Evolutionary conservation across 1,140 invertebrate species (phyloP).

Genomic region (Mya arenaria): DNA sequence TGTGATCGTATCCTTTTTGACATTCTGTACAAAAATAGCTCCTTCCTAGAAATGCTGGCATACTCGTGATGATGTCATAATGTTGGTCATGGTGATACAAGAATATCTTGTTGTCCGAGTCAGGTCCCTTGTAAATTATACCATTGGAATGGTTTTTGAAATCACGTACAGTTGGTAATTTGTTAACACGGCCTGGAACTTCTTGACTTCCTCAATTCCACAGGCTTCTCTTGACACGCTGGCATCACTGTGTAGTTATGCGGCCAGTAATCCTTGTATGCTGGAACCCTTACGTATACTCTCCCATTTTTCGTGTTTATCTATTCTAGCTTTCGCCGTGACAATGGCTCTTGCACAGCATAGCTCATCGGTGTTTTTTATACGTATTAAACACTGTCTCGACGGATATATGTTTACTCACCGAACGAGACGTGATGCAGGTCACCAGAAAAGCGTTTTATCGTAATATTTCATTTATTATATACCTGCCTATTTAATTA

Average conservation of each 20-base stretch:
- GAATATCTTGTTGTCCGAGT: conserved; percentile 51
- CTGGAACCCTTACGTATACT: not conserved
- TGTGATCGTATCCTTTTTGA: conserved; percentile 52
- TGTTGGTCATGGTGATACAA: conserved; percentile 48
- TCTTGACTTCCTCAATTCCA: conserved; percentile 9
- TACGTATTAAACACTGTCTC: conserved; percentile 47
- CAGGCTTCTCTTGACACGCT: not conserved
- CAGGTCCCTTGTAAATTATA: conserved; percentile 53
- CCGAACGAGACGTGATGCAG: too few species aligned
- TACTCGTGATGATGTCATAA: conserved; percentile 56
- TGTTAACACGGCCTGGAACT: not conserved
- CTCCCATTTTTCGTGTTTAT: conserved; percentile 18
- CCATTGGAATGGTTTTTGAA: conserved; percentile 52
- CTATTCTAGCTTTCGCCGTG: conserved; percentile 46
- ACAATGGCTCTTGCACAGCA: conserved; percentile 54
- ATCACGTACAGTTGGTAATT: conserved; percentile 42
- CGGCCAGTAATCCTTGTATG: not conserved
- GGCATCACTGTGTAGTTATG: not conserved
- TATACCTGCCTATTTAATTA: too few species aligned
- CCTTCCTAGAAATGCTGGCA: conserved; percentile 44
- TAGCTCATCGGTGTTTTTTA: conserved; percentile 46
- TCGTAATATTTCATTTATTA: too few species aligned
- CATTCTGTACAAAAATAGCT: conserved; percentile 53
- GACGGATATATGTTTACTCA: too few species aligned
- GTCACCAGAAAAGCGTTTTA: too few species aligned